A percentile compares a stretch with the other conserved stretches of the same genome.
These are phyloP conservation scores for Larimichthys polyactis DNA, from an alignment of 2,113 vertebrate genomes.

Conservation along the genomic window DNA sequence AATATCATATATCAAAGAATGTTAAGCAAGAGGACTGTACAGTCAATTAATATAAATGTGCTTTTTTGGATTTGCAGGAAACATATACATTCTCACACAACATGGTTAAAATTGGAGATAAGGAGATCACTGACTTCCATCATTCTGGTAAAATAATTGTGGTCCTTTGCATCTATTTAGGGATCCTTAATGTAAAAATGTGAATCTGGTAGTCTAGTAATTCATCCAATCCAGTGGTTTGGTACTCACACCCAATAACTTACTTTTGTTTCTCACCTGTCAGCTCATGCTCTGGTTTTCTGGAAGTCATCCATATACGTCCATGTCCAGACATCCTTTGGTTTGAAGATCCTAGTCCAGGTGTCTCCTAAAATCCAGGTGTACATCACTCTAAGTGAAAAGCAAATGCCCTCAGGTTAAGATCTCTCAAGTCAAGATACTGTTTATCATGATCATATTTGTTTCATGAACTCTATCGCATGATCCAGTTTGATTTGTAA, in stretches of 20 bases:
- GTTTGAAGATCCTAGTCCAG: slow-evolving; percentile 80
- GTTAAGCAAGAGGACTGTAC: neutral
- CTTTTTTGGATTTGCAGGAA: slow-evolving; percentile 60
- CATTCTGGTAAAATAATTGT: slow-evolving; percentile 70
- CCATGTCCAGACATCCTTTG: slow-evolving; percentile 76
- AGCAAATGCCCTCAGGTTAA: slow-evolving; percentile 61
- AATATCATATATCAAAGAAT: neutral
- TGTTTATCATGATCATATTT: neutral
- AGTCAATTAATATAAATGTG: neutral
- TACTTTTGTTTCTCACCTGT: neutral
- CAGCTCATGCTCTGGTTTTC: slow-evolving; percentile 77
- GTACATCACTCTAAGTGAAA: slow-evolving; percentile 70
- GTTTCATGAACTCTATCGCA: neutral
- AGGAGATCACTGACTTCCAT: slow-evolving; percentile 71
- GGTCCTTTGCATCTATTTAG: neutral
- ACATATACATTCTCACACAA: slow-evolving; percentile 70
- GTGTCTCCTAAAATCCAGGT: slow-evolving; percentile 81
- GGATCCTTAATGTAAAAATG: neutral
- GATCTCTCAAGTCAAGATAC: neutral
- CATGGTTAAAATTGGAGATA: slow-evolving; percentile 48
- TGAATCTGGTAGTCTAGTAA: neutral
- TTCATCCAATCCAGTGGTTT: neutral
- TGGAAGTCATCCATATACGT: slow-evolving; percentile 85
- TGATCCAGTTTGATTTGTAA: neutral
- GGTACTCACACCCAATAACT: fast-evolving